Evolutionary conservation across 1,140 invertebrate species (phyloP), one percentile per base, ranked within the genome.

Genomic region (Homarus americanus): DNA sequence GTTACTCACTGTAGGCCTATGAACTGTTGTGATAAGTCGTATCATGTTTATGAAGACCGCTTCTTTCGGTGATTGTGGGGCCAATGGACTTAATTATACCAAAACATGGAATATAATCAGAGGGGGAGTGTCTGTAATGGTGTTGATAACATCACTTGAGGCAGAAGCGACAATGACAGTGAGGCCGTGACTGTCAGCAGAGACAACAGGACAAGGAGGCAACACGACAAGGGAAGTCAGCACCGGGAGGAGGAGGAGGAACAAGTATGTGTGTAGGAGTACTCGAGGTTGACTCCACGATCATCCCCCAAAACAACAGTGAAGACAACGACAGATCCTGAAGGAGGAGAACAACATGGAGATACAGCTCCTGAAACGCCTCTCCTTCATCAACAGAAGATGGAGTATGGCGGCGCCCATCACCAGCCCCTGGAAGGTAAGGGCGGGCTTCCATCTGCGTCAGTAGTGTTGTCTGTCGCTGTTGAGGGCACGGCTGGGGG

Each of bases 321-420:
- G n/a, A n/a, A n/a, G n/a, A n/a, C n/a, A n/a, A n/a, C n/a, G n/a
- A n/a, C n/a, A n/a, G n/a, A 58, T 24, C 17, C 4, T 58, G 53
- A 15, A 20, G 53, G 4, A 20, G 20, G 12, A 20, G 4, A 20
- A 20, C 63, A 32, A 28, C 63, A 69, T 69, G 63, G 63, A 69
- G 63, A 69, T 24, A 28, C 28, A 28, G 63, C 63, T 69, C 5
- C n/a, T 24, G 63, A 17, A 24, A 32, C 63, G 9, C 0, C n/a
- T 69, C n/a, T 69, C 63, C 53, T 58, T 58, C 63, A 69, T 69
- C 3, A 69, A 69, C 63, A 69, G 28, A 69, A 69, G 63, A 9
- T 69, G 63, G 63, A 69, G 63, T 69, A 9, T 69, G 63, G 3
- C 63, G 5, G 28, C 63, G 44, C 5, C 15, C 5, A 15, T 7